Evolutionary conservation across 2,888 invertebrate species (phyloP).

Genomic region (Pseudococcus viburni): DNA sequence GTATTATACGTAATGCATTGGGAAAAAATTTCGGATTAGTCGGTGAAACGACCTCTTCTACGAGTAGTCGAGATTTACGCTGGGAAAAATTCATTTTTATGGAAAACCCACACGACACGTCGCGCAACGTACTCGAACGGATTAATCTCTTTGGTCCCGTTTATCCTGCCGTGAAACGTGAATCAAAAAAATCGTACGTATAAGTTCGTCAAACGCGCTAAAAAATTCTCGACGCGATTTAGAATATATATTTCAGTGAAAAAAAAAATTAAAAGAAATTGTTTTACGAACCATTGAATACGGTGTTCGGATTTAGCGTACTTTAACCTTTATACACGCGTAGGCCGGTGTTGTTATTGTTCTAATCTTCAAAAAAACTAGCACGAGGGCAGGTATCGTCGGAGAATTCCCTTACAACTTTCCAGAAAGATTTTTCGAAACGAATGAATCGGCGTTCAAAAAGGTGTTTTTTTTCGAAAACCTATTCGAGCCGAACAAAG

Average conservation of each 20-base stretch:
- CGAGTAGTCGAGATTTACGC: not conserved
- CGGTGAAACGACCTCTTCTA: no score
- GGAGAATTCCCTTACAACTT: no score
- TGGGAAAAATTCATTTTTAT: not conserved
- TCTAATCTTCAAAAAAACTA: not conserved
- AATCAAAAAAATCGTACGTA: not conserved
- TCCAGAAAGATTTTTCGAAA: no score
- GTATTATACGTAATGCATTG: no score
- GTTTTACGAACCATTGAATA: slow-evolving; percentile 8
- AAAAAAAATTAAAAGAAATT: not conserved
- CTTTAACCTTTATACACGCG: slow-evolving; percentile 12
- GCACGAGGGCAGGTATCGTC: not conserved
- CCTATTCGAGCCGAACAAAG: not conserved
- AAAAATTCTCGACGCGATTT: not conserved
- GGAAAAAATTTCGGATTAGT: no score
- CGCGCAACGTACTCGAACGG: not conserved
- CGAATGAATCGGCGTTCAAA: no score
- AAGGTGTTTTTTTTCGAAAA: no score
- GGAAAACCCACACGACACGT: not conserved
- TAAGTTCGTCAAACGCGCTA: no score
- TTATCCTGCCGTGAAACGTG: not conserved
- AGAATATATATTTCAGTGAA: not conserved
- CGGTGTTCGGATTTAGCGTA: not conserved
- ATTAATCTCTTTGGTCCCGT: not conserved
- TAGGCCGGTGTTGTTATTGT: not conserved